A percentile compares a stretch with the other conserved stretches of the same genome.
Evolutionary conservation across 37 sponge, comb jelly and placozoan genomes (phyloP).

Genomic region (Cliona cf. orientalis): DNA sequence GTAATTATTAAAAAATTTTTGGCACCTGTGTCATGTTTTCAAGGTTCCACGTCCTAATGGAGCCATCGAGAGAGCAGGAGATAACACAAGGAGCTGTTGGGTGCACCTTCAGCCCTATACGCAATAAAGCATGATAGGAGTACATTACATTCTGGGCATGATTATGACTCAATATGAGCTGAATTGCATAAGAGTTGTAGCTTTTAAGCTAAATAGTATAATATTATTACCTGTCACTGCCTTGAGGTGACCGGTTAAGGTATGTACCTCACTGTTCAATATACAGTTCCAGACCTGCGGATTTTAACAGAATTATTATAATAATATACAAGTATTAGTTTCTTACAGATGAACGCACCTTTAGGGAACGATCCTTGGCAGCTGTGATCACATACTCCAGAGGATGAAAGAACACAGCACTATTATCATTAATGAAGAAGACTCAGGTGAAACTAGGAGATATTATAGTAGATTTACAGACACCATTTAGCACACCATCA

Average conservation of each 20-base stretch:
- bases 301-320: background rate
- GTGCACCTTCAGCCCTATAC: conserved; percentile 28
- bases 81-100: conserved; percentile 37
- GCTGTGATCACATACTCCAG: conserved; percentile 49
- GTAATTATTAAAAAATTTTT: background rate
- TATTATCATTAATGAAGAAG: too few relatives aligned
- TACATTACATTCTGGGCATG: background rate
- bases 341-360: conserved; percentile 23
- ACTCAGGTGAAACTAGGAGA: background rate
- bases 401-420: conserved; percentile 34
- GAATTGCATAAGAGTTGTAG: background rate
- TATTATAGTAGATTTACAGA: background rate
- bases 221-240: conserved; percentile 28
- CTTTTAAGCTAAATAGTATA: background rate
- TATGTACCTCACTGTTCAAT: conserved; percentile 13
- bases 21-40: conserved; percentile 52
- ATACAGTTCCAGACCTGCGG: conserved; percentile 43
- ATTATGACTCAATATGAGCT: background rate
- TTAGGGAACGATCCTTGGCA: conserved; percentile 58
- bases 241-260: conserved; percentile 31
- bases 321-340: conserved; percentile 36
- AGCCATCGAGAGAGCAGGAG: conserved; percentile 68
- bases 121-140: background rate
- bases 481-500: background rate
- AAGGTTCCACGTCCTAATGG: conserved; percentile 58